Conservation (phyloP, 2,888 invertebrate species). For the Sipha maydis region DNA sequence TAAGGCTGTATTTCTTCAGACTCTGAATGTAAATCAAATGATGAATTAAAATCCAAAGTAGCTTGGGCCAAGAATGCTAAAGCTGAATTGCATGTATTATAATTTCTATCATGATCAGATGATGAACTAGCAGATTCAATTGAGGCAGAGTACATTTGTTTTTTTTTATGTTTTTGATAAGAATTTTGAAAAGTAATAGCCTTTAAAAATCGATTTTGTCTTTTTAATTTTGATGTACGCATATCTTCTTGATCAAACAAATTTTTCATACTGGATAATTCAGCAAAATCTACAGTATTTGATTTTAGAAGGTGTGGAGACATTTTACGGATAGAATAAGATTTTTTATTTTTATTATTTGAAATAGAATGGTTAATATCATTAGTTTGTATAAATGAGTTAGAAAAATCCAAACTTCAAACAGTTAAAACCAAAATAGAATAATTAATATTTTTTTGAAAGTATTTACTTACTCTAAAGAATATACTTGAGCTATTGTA, state of each 20-base stretch:
- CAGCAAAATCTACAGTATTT: constrained; percentile 59
- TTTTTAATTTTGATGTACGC: constrained; percentile 70
- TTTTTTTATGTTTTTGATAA: constrained; percentile 51
- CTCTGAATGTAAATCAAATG: constrained; percentile 63
- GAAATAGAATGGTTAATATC: constrained; percentile 36
- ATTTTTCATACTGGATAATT: constrained; percentile 60
- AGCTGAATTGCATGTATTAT: constrained; percentile 60
- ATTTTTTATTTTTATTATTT: constrained; percentile 49
- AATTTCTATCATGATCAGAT: constrained; percentile 49
- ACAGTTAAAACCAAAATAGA: constrained; percentile 41
- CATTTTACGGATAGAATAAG: constrained; percentile 40
- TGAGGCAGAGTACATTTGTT: constrained; percentile 48
- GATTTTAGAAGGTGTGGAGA: constrained; percentile 50
- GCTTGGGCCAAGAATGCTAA: constrained; percentile 62
- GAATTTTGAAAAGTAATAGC: constrained; percentile 61
- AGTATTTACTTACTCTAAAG: constrained; percentile 16
- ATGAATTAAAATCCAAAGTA: constrained; percentile 62
- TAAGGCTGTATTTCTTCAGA: constrained; percentile 58
- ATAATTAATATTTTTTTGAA: constrained; percentile 40
- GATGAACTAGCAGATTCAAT: constrained; percentile 61
- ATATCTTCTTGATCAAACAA: constrained; percentile 73
- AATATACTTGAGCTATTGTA: background rate
- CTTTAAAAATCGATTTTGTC: constrained; percentile 66
- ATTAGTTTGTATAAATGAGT: constrained; percentile 28
- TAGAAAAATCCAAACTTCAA: constrained; percentile 56